Evolutionary conservation across 1,140 invertebrate species (phyloP), one percentile per base, ranked within the genome.

Genomic region (Stratiolaelaps scimitus): DNA sequence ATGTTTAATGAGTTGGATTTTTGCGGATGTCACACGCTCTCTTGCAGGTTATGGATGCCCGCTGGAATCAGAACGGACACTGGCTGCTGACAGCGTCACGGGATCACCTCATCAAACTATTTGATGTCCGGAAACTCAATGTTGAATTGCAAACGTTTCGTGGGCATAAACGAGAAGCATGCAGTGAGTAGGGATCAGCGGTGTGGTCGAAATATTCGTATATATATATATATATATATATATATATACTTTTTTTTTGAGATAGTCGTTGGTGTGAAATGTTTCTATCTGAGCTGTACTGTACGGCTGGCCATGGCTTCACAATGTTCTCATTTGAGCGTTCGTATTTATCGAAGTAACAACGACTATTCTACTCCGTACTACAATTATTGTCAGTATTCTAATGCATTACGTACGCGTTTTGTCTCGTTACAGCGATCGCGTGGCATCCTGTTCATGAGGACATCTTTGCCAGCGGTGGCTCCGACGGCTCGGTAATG

Each of bases 21-120:
- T 44, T 19, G 45, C 69, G 2, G 46, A 64, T 66, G 43, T 71
- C 43, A 67, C 30, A 1, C 56, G 10, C 65, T 69, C 70, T 68
- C 70, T 74, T 76, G n/a, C 71, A 90, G 88, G 95, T 98, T 0
- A 98, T 97, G 90, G 92, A 98, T 75, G 81, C 98, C 2, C 90
- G 93, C 75, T 99, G 95, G 94, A 99, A 99, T 78, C 83, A 86
- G 64, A 99, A 99, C 81, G 96, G 96, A 1, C 98, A 98, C 76
- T 99, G 96, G 95, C 76, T 99, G 43, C 84, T 98, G n/a, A 98
- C 94, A 13, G 94, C 92, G 0, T 97, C 93, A 10, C 80, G 96
- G 67, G 96, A 99, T 79, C 94, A 98, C 80, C 79, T 98, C 46
- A 80, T 99, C 2, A 99, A 99, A 77, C 76, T 99, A 40, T 99